phyloP scores from a whole-genome alignment of 2,888 invertebrate species.

The Rhamnusium bicolor region DNA sequence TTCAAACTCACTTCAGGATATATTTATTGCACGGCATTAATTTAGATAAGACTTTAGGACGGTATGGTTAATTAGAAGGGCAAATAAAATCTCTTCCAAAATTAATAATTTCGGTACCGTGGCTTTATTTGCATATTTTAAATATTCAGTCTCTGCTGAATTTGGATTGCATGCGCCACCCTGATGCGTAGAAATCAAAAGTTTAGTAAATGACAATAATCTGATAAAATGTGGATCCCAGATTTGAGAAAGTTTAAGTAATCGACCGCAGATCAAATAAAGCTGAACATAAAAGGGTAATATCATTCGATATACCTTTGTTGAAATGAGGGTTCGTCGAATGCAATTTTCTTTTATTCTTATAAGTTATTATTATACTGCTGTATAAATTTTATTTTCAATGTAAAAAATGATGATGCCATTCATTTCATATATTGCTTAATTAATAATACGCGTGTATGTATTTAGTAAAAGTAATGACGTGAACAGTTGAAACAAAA shows the following conservation, averaged over 20 bases:
- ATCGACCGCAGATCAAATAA: slow-evolving; percentile 16
- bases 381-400: not conserved
- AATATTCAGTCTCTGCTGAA: too few relatives aligned
- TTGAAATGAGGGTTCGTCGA: not conserved
- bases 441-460: too few relatives aligned
- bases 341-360: slow-evolving; percentile 18
- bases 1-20: too few relatives aligned
- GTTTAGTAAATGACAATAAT: slow-evolving; percentile 5
- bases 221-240: not conserved
- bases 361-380: slow-evolving; percentile 3
- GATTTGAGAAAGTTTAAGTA: slow-evolving; percentile 1
- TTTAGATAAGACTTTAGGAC: too few relatives aligned
- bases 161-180: not conserved
- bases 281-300: slow-evolving; percentile 13
- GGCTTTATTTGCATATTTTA: too few relatives aligned
- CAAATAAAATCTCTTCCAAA: too few relatives aligned
- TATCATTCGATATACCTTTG: slow-evolving; percentile 12
- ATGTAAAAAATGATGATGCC: not conserved
- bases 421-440: too few relatives aligned
- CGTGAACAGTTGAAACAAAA: too few relatives aligned
- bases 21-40: too few relatives aligned
- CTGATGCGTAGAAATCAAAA: not conserved
- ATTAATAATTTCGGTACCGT: too few relatives aligned
- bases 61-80: too few relatives aligned
- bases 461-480: too few relatives aligned